These are phyloP conservation scores for Typhlichthys subterraneus DNA, from an alignment of 2,797 vertebrate genomes.

Conservation along the genomic window DNA sequence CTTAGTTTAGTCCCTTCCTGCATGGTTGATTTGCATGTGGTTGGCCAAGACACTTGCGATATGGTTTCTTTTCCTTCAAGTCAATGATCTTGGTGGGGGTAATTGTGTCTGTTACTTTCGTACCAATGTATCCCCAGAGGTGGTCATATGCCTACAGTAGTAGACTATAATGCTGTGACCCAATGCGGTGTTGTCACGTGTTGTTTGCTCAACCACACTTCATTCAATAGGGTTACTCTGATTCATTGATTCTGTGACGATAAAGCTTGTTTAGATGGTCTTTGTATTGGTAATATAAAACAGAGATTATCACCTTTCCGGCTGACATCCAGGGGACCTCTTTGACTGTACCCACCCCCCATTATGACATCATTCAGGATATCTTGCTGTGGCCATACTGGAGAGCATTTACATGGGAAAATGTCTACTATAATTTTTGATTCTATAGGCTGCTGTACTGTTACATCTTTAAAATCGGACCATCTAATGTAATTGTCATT, in stretches of 20 bases:
- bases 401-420: not conserved
- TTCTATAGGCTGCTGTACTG: too few relatives aligned
- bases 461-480: too few relatives aligned
- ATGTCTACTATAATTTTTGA: not conserved
- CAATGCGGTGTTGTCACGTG: conserved; percentile 39
- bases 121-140: conserved; percentile 20
- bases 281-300: conserved; percentile 46
- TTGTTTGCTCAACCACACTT: conserved; percentile 47
- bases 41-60: not conserved
- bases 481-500: not conserved
- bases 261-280: not conserved
- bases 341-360: conserved; percentile 12
- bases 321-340: conserved; percentile 47
- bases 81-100: conserved; percentile 7
- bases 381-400: conserved; percentile 41
- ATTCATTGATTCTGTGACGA: too few relatives aligned
- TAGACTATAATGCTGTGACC: conserved; percentile 28
- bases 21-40: conserved; percentile 34
- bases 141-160: not conserved
- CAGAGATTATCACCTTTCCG: conserved; percentile 36
- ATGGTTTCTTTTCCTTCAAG: not conserved
- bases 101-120: not conserved
- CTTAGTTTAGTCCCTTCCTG: conserved; percentile 15
- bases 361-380: conserved; percentile 22
- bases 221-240: too few relatives aligned